phyloP scores from a whole-genome alignment of 2,888 invertebrate genomes.

The Andrena bucephala region DNA sequence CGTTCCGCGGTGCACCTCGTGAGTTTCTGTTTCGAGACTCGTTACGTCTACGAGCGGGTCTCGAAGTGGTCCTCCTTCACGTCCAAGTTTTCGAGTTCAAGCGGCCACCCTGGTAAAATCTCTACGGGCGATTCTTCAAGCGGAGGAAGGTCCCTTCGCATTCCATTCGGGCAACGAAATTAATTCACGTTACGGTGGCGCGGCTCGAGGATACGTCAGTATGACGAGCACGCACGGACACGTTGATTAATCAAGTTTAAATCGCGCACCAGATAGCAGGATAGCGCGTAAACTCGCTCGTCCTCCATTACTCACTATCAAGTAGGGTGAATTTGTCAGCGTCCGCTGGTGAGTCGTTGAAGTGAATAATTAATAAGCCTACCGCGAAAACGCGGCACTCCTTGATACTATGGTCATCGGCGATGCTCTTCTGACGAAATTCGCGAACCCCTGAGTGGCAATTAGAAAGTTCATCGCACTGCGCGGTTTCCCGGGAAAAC shows the following conservation, averaged over 20 bases:
- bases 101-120: not conserved
- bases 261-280: conserved; percentile 16
- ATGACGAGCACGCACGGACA: not conserved
- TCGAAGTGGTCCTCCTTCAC: not conserved
- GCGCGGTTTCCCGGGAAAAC: conserved; percentile 22
- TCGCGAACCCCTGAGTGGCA: not conserved
- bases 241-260: conserved; percentile 40
- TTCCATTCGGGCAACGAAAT: conserved; percentile 34
- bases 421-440: conserved; percentile 14
- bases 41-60: not conserved
- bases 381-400: conserved; percentile 13
- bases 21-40: conserved; percentile 5
- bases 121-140: conserved; percentile 2
- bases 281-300: conserved; percentile 17
- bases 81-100: not conserved
- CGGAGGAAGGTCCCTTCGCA: conserved; percentile 7
- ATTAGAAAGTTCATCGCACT: conserved; percentile 48
- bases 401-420: not conserved
- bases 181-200: conserved; percentile 34
- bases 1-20: not conserved
- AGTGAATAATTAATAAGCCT: conserved; percentile 39
- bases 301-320: conserved; percentile 8
- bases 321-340: not conserved
- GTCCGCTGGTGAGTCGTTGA: not conserved
- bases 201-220: not conserved